phyloP scores from a whole-genome alignment of 2,888 invertebrate species.

The Drosophila anceps region DNA sequence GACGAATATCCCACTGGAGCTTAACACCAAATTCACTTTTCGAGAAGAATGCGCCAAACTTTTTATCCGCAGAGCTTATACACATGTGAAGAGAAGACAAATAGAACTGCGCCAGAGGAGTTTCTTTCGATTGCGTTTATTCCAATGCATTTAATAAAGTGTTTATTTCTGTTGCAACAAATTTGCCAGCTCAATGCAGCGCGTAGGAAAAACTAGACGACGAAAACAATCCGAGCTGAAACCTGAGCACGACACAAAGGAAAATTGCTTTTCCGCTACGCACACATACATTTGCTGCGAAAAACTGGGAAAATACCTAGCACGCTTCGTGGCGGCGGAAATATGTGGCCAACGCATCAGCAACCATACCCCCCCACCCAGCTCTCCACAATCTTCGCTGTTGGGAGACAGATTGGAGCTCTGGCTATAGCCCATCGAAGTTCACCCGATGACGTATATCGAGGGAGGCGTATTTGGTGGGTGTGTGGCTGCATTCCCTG shows the following conservation, averaged over 20 bases:
- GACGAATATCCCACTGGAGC: constrained; percentile 50
- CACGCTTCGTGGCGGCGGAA: constrained; percentile 76
- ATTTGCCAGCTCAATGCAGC: constrained; percentile 76
- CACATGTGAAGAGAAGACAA: constrained; percentile 56
- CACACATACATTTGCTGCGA: constrained; percentile 57
- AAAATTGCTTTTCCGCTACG: constrained; percentile 80
- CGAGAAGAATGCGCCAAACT: constrained; percentile 45
- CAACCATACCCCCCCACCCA: background rate
- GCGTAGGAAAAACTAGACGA: constrained; percentile 43
- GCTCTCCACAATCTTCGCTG: background rate
- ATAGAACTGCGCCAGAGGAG: constrained; percentile 12
- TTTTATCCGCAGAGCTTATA: constrained; percentile 51
- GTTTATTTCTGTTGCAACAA: constrained; percentile 80
- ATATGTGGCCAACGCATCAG: constrained; percentile 73
- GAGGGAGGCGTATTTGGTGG: constrained; percentile 12
- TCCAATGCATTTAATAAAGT: constrained; percentile 83
- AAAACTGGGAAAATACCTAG: constrained; percentile 67
- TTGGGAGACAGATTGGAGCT: constrained; percentile 39
- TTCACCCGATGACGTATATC: constrained; percentile 69
- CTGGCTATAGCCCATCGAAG: constrained; percentile 69
- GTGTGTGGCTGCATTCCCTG: constrained; percentile 55
- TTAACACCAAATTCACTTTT: constrained; percentile 78
- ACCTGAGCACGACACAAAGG: constrained; percentile 81
- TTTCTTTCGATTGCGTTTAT: constrained; percentile 62
- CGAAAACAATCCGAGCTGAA: constrained; percentile 73